Conservation (phyloP, 2,113 vertebrate genomes). For the Ochotona princeps region DNA sequence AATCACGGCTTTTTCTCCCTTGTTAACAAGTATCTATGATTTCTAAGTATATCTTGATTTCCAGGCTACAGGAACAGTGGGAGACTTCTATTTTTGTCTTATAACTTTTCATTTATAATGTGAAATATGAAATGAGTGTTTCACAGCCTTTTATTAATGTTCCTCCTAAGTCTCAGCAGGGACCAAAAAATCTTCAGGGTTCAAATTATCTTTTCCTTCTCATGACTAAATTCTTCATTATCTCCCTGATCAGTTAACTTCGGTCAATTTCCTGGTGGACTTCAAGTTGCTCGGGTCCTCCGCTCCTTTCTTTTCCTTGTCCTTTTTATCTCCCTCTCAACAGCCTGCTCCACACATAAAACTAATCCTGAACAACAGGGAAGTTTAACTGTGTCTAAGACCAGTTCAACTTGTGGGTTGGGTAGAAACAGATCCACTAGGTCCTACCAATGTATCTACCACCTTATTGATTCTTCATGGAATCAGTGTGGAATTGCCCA, state of each 20-base stretch:
- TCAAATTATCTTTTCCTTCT: not conserved
- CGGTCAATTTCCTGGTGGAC: not conserved
- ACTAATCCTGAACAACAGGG: not conserved
- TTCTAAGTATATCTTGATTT: constrained; percentile 22
- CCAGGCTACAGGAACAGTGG: not conserved
- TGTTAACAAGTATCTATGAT: not conserved
- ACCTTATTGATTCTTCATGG: not conserved
- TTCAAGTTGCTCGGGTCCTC: not conserved
- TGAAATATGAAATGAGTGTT: not conserved
- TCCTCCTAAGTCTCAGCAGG: not conserved
- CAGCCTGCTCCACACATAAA: not conserved
- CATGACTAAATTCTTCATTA: not conserved
- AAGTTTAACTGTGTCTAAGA: not conserved
- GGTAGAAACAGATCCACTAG: not conserved
- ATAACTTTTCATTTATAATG: not conserved
- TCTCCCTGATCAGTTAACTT: not conserved
- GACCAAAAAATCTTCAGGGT: not conserved
- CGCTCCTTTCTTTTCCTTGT: not conserved
- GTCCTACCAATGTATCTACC: not conserved
- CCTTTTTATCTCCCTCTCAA: not conserved
- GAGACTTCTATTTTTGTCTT: not conserved
- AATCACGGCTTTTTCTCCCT: not conserved
- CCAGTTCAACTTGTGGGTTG: not conserved
- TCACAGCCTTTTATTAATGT: not conserved
- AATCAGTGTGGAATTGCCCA: not conserved